These are phyloP conservation scores for Dasypolia templi DNA, from an alignment of 2,888 invertebrate species.

Conservation along the genomic window DNA sequence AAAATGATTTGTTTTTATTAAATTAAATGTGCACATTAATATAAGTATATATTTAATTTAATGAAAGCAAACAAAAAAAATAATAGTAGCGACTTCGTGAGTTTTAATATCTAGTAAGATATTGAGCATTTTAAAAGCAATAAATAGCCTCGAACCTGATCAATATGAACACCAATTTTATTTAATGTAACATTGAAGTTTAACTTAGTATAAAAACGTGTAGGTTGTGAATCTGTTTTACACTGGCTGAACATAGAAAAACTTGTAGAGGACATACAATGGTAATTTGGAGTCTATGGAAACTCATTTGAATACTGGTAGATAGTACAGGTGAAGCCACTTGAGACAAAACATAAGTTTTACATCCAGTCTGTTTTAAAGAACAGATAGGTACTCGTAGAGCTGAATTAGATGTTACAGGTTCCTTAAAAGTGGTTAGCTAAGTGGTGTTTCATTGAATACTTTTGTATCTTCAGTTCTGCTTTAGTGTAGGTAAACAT, in stretches of 20 bases:
- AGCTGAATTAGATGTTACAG: constrained; percentile 8
- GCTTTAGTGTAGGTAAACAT: not conserved
- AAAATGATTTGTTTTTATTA: too few relatives aligned
- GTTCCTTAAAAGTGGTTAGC: not conserved
- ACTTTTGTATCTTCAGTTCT: not conserved
- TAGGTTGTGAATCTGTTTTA: constrained; percentile 41
- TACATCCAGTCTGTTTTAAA: constrained; percentile 15
- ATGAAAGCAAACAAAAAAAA: too few relatives aligned
- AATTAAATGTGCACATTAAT: too few relatives aligned
- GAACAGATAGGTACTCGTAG: not conserved
- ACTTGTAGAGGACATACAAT: constrained; percentile 71
- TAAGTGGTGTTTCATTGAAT: not conserved
- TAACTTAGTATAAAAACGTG: constrained; percentile 19
- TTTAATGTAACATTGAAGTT: not conserved
- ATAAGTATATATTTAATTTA: too few relatives aligned
- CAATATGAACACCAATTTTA: not conserved
- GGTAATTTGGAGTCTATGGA: constrained; percentile 74
- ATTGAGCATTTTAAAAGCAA: too few relatives aligned
- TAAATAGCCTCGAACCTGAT: not conserved
- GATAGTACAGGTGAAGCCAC: constrained; percentile 67
- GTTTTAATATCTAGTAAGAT: too few relatives aligned
- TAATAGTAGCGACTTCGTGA: too few relatives aligned
- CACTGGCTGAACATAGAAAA: constrained; percentile 49
- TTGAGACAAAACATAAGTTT: constrained; percentile 40
- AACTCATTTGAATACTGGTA: constrained; percentile 74